Evolutionary conservation across 2,113 vertebrate species (phyloP), one percentile per base, ranked within the genome.

Genomic region (Typhlomys cinereus): DNA sequence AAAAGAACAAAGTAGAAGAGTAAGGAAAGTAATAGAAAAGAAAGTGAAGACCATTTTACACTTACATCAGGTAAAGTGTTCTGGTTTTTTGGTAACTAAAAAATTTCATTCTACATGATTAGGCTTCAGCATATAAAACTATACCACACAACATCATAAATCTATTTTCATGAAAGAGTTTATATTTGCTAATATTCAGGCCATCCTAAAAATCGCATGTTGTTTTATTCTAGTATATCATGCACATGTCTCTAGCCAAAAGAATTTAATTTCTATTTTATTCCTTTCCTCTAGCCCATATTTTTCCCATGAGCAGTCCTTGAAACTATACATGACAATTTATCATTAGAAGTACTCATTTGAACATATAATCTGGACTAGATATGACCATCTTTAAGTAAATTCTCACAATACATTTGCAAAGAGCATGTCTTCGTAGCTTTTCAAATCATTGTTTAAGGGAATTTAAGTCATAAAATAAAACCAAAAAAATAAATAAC

Each of bases 251-350:
- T 75, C 15, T 80, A 75, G 71, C 52, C 44, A 59, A 91, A 90
- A 74, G 0, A 44, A 84, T 61, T 74, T 89, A 34, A 52, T 61
- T 94, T 82, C 15, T 86, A 70, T 95, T 96, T 89, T 41, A 73
- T 75, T 92, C 12, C 17, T 86, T 89, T 91, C 52, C 62, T 36
- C 21, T 85, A 78, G 39, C 13, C 17, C 61, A 27, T 66, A 69
- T 54, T 76, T 75, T 44, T 66, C 31, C 73, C 90, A 17, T 69
- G 11, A 89, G 93, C 31, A 44, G 17, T 85, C 39, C 41, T 31
- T 57, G 50, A 54, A 88, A 88, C 69, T 88, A 57, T 17, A 91
- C 21, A 59, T 29, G 44, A 18, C 52, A 92, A 85, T 31, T 61
- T 66, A 85, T 48, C 25, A 94, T 48, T 18, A n/a, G 57, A 93